Base-by-base conservation (phyloP, 23 tunicate species). In the Corella eumyota region DNA sequence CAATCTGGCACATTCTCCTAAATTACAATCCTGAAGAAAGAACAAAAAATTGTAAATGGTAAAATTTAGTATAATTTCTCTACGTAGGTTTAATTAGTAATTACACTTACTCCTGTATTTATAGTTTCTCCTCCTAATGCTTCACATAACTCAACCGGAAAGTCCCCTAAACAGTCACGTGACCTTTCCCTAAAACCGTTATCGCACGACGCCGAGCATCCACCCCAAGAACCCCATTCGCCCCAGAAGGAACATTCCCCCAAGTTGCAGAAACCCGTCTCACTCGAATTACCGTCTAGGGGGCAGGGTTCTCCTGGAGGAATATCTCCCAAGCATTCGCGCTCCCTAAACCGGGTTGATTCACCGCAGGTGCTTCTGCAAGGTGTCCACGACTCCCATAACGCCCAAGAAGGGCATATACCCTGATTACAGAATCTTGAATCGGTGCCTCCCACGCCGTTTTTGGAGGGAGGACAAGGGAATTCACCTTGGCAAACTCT, bases 401-500 rank as follows among this genome's bases (percentile, higher is more conserved):
- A 22, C 35, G 62, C 26, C 79, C 79, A 73, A 62, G 50, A 73
- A 30, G 79, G 62, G 37, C 79, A 73, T 7, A 63, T 51, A 26
- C 70, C 79, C 34, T 25, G 64, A 36, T 31, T 28, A 61, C 94
- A 84, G 23, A 24, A 7, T 27, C 45, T 37, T 20, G 38, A 27
- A 2, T 75, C 81, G 24, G 6, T 34, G 6, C 26, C 64, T 2
- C 70, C 80, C 56, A 74, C n/a, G 4, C 81, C 74, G 21, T 66
- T 54, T 34, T 81, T 71, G 7, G 35, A 47, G 4, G 1, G 19
- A 21, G 74, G 56, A 32, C 92, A 82, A 9, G 50, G 40, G 46
- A 82, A 82, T 44, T 82, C 92, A 15, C 92, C 92, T 3, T 19
- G n/a, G 31, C 92, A 82, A 13, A 51, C 44, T 28, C 92, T 47